Evolutionary conservation across 2,797 vertebrate genomes (phyloP).

Genomic region (Poecilia picta): DNA sequence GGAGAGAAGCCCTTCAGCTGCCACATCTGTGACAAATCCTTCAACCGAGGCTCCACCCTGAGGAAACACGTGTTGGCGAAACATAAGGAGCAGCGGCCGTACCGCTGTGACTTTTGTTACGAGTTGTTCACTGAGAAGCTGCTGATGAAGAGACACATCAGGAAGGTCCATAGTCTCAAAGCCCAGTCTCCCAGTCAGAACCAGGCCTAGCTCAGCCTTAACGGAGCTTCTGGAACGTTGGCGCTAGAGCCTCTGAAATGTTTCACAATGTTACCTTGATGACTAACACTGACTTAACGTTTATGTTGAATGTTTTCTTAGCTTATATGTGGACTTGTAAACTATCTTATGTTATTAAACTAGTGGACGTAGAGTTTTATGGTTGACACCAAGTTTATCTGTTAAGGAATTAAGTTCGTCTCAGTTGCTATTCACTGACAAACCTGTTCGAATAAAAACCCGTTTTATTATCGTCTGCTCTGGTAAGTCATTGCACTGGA

Average conservation of each 20-base stretch:
- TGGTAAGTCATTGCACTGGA: not conserved
- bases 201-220: not conserved
- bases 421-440: not conserved
- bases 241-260: no score
- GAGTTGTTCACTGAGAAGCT: slow-evolving; percentile 60
- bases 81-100: slow-evolving; percentile 60
- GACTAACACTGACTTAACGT: not conserved
- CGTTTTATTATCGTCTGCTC: not conserved
- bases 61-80: slow-evolving; percentile 61
- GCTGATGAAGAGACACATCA: slow-evolving; percentile 65
- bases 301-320: not conserved
- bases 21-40: slow-evolving; percentile 59
- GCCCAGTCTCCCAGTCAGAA: not conserved
- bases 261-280: not conserved
- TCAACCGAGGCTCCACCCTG: slow-evolving; percentile 57
- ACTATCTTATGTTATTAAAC: not conserved
- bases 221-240: not conserved
- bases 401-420: not conserved
- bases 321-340: not conserved
- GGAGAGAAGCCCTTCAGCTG: slow-evolving; percentile 66
- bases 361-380: not conserved
- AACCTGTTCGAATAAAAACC: not conserved
- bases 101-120: slow-evolving; percentile 51
- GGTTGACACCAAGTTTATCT: not conserved
- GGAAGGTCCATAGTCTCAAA: slow-evolving; percentile 35